Evolutionary conservation across 1,140 invertebrate species (phyloP).

Genomic region (Drosophila lacertosa): DNA sequence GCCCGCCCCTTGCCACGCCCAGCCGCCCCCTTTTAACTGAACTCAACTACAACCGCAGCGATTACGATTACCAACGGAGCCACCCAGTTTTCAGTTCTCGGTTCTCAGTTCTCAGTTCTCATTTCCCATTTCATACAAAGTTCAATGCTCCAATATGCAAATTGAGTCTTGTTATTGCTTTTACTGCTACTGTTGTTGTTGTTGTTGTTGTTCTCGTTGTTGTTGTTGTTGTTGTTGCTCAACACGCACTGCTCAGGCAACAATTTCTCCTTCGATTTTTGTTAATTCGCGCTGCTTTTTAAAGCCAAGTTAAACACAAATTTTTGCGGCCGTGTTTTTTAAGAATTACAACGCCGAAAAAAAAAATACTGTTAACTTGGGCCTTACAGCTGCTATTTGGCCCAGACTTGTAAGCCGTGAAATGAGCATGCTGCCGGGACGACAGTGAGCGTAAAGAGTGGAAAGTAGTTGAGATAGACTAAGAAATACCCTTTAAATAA

Average conservation of each 20-base stretch:
- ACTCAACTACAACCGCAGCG: slow-evolving; percentile 36
- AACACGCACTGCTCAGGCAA: slow-evolving; percentile 55
- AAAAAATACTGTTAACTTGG: slow-evolving; percentile 68
- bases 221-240: slow-evolving; percentile 14
- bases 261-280: slow-evolving; percentile 11
- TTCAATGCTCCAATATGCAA: slow-evolving; percentile 82
- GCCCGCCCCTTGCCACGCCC: slow-evolving; percentile 50
- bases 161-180: slow-evolving; percentile 57
- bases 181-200: slow-evolving; percentile 6
- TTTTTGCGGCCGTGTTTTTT: slow-evolving; percentile 65
- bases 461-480: too few species aligned
- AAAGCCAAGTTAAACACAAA: slow-evolving; percentile 52
- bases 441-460: neutral
- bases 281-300: slow-evolving; percentile 39
- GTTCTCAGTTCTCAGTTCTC: slow-evolving; percentile 21
- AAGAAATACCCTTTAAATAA: neutral
- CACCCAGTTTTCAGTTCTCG: slow-evolving; percentile 34
- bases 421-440: slow-evolving; percentile 25
- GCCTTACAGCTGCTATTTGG: slow-evolving; percentile 51
- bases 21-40: slow-evolving; percentile 10
- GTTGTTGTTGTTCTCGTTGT: slow-evolving; percentile 6
- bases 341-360: slow-evolving; percentile 69
- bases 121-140: slow-evolving; percentile 23
- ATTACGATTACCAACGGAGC: slow-evolving; percentile 40
- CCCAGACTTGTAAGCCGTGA: slow-evolving; percentile 38